These are phyloP conservation scores for Heliconius congener DNA, from an alignment of 1,140 invertebrate genomes.

Conservation along the genomic window DNA sequence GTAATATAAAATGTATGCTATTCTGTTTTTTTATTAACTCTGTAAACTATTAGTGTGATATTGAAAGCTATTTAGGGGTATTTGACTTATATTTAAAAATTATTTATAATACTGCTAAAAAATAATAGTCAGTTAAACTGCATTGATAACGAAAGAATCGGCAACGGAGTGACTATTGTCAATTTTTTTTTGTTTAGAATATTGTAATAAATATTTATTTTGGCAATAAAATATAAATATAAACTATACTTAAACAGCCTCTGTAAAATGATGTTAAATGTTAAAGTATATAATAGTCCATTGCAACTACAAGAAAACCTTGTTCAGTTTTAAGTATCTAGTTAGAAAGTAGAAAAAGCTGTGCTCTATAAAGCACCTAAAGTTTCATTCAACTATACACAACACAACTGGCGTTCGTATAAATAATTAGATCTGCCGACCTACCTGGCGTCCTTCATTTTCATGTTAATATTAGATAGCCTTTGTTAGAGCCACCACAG, in stretches of 20 bases:
- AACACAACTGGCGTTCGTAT: background rate
- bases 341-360: background rate
- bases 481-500: background rate
- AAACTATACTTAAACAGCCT: background rate
- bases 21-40: background rate
- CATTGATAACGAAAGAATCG: too few relatives aligned
- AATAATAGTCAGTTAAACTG: too few relatives aligned
- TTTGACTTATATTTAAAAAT: too few relatives aligned
- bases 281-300: background rate
- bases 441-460: background rate
- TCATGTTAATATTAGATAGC: constrained; percentile 12
- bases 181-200: too few relatives aligned
- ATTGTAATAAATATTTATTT: too few relatives aligned
- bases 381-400: background rate
- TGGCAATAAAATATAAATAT: background rate
- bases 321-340: background rate
- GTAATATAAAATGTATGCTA: background rate
- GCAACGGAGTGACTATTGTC: too few relatives aligned
- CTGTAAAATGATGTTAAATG: background rate
- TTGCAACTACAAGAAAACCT: background rate
- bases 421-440: background rate
- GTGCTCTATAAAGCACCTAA: background rate
- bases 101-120: too few relatives aligned
- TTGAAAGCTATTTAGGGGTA: too few relatives aligned
- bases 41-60: too few relatives aligned